A percentile compares a stretch with the other conserved stretches of the same genome.
These are phyloP conservation scores for Kradibia gibbosae DNA, from an alignment of 1,140 invertebrate genomes.

Conservation along the genomic window DNA sequence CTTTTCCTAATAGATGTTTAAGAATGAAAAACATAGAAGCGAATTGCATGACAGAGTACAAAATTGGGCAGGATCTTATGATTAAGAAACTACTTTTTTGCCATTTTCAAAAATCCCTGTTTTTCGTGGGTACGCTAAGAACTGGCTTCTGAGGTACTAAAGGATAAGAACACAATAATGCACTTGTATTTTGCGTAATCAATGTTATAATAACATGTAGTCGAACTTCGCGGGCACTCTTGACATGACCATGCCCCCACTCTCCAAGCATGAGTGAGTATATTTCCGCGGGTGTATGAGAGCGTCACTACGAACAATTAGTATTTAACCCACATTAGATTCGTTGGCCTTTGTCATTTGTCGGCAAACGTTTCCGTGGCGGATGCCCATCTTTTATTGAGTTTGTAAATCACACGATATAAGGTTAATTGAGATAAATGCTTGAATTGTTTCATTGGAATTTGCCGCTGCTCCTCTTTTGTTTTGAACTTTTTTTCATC, in stretches of 20 bases:
- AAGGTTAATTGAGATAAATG: slow-evolving; percentile 37
- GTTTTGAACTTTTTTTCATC: too few relatives aligned
- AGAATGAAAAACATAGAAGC: neutral
- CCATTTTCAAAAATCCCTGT: neutral
- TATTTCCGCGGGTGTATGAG: slow-evolving; percentile 8
- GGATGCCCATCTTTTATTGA: slow-evolving; percentile 26
- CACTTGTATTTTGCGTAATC: slow-evolving; percentile 57
- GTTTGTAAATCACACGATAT: slow-evolving; percentile 37
- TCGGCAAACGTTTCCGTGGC: slow-evolving; percentile 40
- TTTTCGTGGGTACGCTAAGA: neutral
- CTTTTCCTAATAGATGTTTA: too few relatives aligned
- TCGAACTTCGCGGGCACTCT: slow-evolving; percentile 41
- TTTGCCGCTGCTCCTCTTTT: neutral
- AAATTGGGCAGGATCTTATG: neutral
- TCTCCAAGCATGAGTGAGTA: neutral
- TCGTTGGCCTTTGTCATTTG: slow-evolving; percentile 56
- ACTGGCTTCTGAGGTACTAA: slow-evolving; percentile 13
- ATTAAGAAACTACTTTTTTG: slow-evolving; percentile 34
- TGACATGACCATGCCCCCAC: neutral
- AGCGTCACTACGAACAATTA: slow-evolving; percentile 54
- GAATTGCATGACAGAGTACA: slow-evolving; percentile 7
- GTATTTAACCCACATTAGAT: slow-evolving; percentile 63
- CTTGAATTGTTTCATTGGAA: slow-evolving; percentile 8
- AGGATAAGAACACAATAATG: slow-evolving; percentile 53
- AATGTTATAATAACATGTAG: slow-evolving; percentile 54